Evolutionary conservation across 2,888 invertebrate species (phyloP).

Genomic region (Aphidius colemani): DNA sequence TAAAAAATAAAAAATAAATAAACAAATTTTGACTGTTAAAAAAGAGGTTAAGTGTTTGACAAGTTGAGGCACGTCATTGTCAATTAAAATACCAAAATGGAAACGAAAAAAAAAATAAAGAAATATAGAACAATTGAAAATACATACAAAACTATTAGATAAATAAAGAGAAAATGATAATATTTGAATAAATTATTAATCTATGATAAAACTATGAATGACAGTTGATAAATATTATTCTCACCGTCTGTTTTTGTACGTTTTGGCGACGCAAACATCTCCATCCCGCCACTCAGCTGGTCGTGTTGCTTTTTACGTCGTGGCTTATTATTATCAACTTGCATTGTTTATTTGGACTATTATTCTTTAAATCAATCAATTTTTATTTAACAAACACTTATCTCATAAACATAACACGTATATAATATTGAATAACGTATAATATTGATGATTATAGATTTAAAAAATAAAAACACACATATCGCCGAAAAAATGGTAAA

Average conservation of each 20-base stretch:
- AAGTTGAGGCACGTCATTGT: not conserved
- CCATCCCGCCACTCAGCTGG: slow-evolving; percentile 52
- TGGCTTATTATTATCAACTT: slow-evolving; percentile 46
- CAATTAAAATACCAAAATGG: not conserved
- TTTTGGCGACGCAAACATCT: slow-evolving; percentile 55
- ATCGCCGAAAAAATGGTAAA: too few species aligned
- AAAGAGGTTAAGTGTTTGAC: not conserved
- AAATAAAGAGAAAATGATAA: slow-evolving; percentile 18
- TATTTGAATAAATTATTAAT: slow-evolving; percentile 21
- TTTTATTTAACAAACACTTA: too few species aligned
- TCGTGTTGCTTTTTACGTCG: slow-evolving; percentile 48
- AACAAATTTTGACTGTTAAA: slow-evolving; percentile 7
- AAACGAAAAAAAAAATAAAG: not conserved
- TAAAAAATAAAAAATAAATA: too few species aligned
- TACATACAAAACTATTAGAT: not conserved
- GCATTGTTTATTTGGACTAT: slow-evolving; percentile 30
- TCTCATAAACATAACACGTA: too few species aligned
- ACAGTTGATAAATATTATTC: slow-evolving; percentile 35
- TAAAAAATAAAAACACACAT: too few species aligned
- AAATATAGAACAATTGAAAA: not conserved
- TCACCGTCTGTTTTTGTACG: slow-evolving; percentile 57
- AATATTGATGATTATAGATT: too few species aligned
- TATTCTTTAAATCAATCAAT: too few species aligned
- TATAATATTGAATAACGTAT: too few species aligned
- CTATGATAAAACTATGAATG: slow-evolving; percentile 24